Evolutionary conservation across 2,888 invertebrate species (phyloP).

Genomic region (Dilophus febrilis): DNA sequence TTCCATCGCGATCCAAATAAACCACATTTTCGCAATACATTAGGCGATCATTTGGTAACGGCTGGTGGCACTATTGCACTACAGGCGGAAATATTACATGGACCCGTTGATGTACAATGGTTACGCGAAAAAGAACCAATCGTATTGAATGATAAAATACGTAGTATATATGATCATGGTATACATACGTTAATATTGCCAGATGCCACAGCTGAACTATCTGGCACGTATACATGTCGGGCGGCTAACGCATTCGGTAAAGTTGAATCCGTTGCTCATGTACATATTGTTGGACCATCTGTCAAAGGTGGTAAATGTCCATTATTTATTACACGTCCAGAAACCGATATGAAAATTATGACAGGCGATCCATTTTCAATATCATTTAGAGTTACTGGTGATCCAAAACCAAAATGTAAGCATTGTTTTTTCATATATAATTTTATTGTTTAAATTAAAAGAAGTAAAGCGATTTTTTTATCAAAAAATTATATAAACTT

Average conservation of each 20-base stretch:
- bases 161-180: conserved; percentile 46
- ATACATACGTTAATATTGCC: conserved; percentile 57
- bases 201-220: conserved; percentile 53
- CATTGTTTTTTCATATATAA: not conserved
- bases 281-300: conserved; percentile 45
- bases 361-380: conserved; percentile 69
- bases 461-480: not conserved
- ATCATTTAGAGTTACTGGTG: conserved; percentile 65
- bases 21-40: conserved; percentile 49
- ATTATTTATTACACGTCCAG: conserved; percentile 61
- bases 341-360: conserved; percentile 53
- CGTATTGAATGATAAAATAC: conserved; percentile 38
- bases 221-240: conserved; percentile 59
- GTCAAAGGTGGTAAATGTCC: conserved; percentile 53
- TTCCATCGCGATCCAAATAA: conserved; percentile 35
- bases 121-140: conserved; percentile 44
- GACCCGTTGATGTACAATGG: conserved; percentile 61
- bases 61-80: conserved; percentile 65
- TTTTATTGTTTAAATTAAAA: not conserved
- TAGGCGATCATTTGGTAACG: conserved; percentile 55
- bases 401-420: conserved; percentile 71
- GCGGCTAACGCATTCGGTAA: conserved; percentile 57
- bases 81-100: conserved; percentile 60
- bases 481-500: conserved; percentile 3
- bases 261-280: conserved; percentile 53